phyloP scores from a whole-genome alignment of 2,888 invertebrate genomes.

The Eristalinus sepulchralis region DNA sequence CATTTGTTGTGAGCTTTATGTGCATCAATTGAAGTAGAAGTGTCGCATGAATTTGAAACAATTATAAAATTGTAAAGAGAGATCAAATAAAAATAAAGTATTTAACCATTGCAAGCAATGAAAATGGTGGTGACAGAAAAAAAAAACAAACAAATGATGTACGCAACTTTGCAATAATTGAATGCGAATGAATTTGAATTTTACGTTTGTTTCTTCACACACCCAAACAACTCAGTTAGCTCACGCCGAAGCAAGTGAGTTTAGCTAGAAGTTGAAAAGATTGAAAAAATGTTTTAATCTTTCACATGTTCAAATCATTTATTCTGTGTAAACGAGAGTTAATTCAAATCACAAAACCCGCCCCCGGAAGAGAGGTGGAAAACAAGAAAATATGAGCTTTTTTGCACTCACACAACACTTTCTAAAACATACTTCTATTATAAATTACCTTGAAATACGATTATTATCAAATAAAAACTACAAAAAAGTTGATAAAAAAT shows the following conservation, averaged over 20 bases:
- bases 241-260: slow-evolving; percentile 51
- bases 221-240: slow-evolving; percentile 42
- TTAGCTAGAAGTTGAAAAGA: slow-evolving; percentile 53
- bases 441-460: slow-evolving; percentile 59
- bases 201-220: background rate
- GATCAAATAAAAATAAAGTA: background rate
- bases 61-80: background rate
- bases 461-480: slow-evolving; percentile 64
- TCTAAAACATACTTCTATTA: slow-evolving; percentile 53
- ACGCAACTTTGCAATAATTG: background rate
- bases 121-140: background rate
- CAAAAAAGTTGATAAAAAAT: slow-evolving; percentile 46
- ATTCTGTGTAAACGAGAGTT: slow-evolving; percentile 3
- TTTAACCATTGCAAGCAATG: background rate
- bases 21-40: background rate
- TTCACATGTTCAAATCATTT: background rate
- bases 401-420: slow-evolving; percentile 54
- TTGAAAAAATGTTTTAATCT: slow-evolving; percentile 29
- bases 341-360: background rate
- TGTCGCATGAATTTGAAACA: background rate
- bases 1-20: background rate
- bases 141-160: background rate
- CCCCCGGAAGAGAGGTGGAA: background rate
- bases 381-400: slow-evolving; percentile 20
- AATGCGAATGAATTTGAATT: background rate